Evolutionary conservation across 2,888 invertebrate species (phyloP).

Genomic region (Nebria brevicollis): DNA sequence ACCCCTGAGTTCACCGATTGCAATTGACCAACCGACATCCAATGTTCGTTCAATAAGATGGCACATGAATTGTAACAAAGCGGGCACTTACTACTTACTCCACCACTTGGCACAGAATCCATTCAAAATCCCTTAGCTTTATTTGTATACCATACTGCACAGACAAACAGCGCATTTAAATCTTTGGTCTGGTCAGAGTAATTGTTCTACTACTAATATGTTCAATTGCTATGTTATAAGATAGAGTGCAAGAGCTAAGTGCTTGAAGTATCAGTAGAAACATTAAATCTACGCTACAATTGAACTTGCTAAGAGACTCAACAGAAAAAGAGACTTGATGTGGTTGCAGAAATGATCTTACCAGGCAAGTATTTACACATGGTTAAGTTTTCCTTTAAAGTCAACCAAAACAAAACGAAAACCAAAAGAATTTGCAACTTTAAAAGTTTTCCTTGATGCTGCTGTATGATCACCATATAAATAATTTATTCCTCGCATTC

Average conservation of each 20-base stretch:
- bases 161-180: too few relatives aligned
- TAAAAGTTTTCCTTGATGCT: background rate
- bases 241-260: background rate
- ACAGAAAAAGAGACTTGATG: slow-evolving; percentile 2
- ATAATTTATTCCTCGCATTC: background rate
- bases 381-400: slow-evolving; percentile 14
- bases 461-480: background rate
- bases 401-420: background rate
- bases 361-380: slow-evolving; percentile 8
- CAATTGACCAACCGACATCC: slow-evolving; percentile 11
- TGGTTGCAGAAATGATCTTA: background rate
- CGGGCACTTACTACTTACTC: background rate
- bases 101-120: too few relatives aligned
- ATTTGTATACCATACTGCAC: too few relatives aligned
- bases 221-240: too few relatives aligned
- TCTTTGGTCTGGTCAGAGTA: too few relatives aligned
- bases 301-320: slow-evolving; percentile 6
- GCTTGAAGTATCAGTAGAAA: background rate
- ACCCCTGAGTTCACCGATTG: slow-evolving; percentile 9
- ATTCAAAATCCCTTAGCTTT: too few relatives aligned
- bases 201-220: too few relatives aligned
- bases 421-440: background rate
- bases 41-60: background rate
- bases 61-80: background rate
- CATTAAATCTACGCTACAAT: background rate